Evolutionary conservation across 1,140 invertebrate genomes (phyloP).

Genomic region (Episyrphus balteatus): DNA sequence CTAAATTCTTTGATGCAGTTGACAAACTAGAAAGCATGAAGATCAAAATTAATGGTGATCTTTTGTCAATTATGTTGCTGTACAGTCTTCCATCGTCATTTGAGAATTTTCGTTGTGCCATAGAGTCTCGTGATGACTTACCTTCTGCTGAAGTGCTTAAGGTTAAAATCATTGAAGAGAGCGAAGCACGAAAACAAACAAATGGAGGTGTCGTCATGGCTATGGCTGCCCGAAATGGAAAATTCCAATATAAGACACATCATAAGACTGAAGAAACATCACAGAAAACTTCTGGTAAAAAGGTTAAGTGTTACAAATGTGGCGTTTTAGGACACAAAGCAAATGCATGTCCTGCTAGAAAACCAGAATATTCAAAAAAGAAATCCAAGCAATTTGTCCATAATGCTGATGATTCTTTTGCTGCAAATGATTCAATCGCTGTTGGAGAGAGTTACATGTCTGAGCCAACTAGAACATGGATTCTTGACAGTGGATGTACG

Average conservation of each 20-base stretch:
- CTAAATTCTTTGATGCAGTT: no score
- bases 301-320: neutral
- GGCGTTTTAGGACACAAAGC: neutral
- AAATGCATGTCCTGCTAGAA: neutral
- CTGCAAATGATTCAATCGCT: neutral
- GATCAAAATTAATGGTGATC: neutral
- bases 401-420: neutral
- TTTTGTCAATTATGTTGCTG: neutral
- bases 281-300: neutral
- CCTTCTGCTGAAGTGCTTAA: slow-evolving; percentile 11
- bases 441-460: neutral
- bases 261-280: neutral
- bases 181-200: no score
- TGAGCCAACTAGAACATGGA: neutral
- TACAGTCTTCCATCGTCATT: slow-evolving; percentile 13
- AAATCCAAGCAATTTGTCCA: neutral
- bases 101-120: slow-evolving; percentile 12
- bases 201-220: no score
- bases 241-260: neutral
- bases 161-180: slow-evolving; percentile 16
- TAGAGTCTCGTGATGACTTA: slow-evolving; percentile 14
- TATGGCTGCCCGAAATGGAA: slow-evolving; percentile 7
- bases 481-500: neutral
- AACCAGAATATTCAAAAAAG: no score
- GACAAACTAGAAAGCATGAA: no score